Evolutionary conservation across 2,888 invertebrate species (phyloP), one percentile per base, ranked within the genome.

Genomic region (Netelia virgata): DNA sequence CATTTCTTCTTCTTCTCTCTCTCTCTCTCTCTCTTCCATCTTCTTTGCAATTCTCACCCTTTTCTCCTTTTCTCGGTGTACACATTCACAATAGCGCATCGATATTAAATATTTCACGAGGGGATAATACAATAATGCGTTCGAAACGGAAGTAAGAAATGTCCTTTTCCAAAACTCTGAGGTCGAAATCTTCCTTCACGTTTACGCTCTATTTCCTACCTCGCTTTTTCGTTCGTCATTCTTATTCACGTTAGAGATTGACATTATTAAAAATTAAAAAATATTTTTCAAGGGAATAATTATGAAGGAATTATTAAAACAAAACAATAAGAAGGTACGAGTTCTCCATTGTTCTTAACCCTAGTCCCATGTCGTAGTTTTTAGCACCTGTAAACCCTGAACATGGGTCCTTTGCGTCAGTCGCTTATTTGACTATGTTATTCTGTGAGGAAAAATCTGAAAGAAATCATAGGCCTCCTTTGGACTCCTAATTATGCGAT

Each of bases 41-140:
- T 59, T 41, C 57, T 53, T 14, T 64, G 50, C 20, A 55, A 53
- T 50, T 63, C 68, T 47, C 59, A 8, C 14, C 55, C 50, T 55
- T 82, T 59, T 59, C 11, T n/a, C 36, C 11, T 57, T n/a, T 20
- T 6, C 63, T 69, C 55, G 16, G 61, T 68, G 68, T 43, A 66
- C 78, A 77, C 64, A 72, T 20, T 77, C 36, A 70, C 63, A 75
- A 83, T 80, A 41, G 63, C 20, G 59, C 64, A 80, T 83, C 72
- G 79, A 64, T 70, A 79, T 79, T 66, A 72, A 80, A 80, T 79
- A 83, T 83, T 83, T 68, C 72, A 75, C 59, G 70, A 75, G 75
- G 28, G 20, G 55, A 73, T 57, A 72, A 70, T 55, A 50, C 50
- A 80, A 77, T 53, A 75, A 68, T 41, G 43, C 10, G 55, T 57